Conservation (phyloP, 2,888 invertebrate genomes). For the Nomada goodeniana region DNA sequence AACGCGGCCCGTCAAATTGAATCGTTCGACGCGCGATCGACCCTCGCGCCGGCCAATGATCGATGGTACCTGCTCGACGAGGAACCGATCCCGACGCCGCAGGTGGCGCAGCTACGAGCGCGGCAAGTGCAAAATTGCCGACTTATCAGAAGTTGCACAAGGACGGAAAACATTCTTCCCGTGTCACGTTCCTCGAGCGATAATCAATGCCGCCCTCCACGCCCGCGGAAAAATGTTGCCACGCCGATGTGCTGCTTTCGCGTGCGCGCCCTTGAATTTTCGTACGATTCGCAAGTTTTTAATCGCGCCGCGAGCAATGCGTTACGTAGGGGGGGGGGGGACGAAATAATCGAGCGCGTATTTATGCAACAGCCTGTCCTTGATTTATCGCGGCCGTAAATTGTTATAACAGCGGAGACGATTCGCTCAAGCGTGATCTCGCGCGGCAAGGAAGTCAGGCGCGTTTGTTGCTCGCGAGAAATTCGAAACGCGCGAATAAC, state of each 20-base stretch:
- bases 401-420: too few species aligned
- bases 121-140: neutral
- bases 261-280: neutral
- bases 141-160: neutral
- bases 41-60: constrained; percentile 34
- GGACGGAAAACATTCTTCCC: neutral
- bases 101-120: neutral
- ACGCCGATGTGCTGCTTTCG: neutral
- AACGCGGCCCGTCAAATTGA: constrained; percentile 44
- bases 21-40: constrained; percentile 51
- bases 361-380: neutral
- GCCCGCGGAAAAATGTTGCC: neutral
- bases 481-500: constrained; percentile 2
- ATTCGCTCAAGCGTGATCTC: neutral
- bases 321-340: neutral
- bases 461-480: neutral
- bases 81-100: neutral
- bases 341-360: too few species aligned
- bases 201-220: neutral
- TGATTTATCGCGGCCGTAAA: neutral
- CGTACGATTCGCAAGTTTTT: neutral
- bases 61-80: neutral
- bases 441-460: neutral
- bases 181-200: neutral
- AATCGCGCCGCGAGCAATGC: too few species aligned